Base-by-base conservation (phyloP, 2,888 invertebrate species). In the Apotomis turbidana region DNA sequence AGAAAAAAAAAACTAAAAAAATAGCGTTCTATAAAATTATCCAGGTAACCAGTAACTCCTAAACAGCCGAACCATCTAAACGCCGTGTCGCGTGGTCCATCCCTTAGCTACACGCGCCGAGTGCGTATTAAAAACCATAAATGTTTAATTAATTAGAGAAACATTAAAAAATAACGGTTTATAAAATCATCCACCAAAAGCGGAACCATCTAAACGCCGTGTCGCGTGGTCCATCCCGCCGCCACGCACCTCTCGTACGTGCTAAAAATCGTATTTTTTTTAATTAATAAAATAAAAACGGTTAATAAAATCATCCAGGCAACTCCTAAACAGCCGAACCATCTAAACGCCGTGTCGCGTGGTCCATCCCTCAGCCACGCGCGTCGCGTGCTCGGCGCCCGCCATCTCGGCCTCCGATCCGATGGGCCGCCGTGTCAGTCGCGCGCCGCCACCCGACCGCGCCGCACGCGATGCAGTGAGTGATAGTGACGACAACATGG, bases 401-500 rank as follows among this genome's bases (percentile, higher is more conserved):
- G 15, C 27, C 61, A 38, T 36, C 57, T 57, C 57, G 57, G 55
- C 44, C 58, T 46, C 36, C 72, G 74, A 69, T 46, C 36, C 72
- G 74, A 69, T 61, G 67, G 69, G 64, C 59, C 44, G 61, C 68
- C 82, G 78, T 83, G 84, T 78, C 90, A 90, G 91, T 92, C 91
- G 91, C 87, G 89, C 90, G 91, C 78, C 90, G 83, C 81, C 85
- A 77, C 76, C 81, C 80, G 76, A 77, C 76, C 83, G 80, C 79
- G 81, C 68, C 77, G 80, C 80, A 84, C 85, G 70, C 61, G 66
- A 74, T 74, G 71, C 70, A 64, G 76, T 75, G 78, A 75, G 74
- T 63, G 73, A 75, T 74, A 76, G 70, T 74, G 70, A 74, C 55
- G 74, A 80, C 80, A 86, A 72, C 82, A 92, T 93, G 93, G 93